Evolutionary conservation across 1,140 invertebrate genomes (phyloP).

Genomic region (Drosophila tsacasi): DNA sequence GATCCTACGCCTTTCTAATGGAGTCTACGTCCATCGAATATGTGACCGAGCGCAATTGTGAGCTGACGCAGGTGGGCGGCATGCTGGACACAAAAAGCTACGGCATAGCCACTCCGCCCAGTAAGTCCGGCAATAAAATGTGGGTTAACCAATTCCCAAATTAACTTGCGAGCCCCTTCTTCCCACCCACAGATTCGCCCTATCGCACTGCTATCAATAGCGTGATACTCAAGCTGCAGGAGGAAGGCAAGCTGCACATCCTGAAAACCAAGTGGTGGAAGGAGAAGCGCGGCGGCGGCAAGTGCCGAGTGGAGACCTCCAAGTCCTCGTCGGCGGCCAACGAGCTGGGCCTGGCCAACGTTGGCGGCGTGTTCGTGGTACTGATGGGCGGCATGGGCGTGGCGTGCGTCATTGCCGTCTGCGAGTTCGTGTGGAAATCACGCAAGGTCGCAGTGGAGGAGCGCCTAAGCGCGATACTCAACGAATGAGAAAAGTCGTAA

Average conservation of each 20-base stretch:
- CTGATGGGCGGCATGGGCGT: constrained; percentile 96
- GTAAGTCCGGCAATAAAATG: constrained; percentile 87
- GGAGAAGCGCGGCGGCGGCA: constrained; percentile 93
- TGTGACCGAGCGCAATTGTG: constrained; percentile 95
- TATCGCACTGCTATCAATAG: constrained; percentile 94
- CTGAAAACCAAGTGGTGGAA: constrained; percentile 99
- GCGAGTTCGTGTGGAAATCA: constrained; percentile 97
- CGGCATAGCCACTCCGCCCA: constrained; percentile 96
- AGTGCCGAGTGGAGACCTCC: constrained; percentile 93
- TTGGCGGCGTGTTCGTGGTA: constrained; percentile 98
- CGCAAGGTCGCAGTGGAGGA: constrained; percentile 96
- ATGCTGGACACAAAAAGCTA: constrained; percentile 97
- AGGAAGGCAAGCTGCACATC: constrained; percentile 95
- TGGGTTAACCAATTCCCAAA: not conserved
- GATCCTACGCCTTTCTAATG: constrained; percentile 95
- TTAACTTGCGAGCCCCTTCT: not conserved
- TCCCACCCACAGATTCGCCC: constrained; percentile 90
- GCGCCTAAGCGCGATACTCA: constrained; percentile 88
- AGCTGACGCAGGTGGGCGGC: constrained; percentile 95
- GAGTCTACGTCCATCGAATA: constrained; percentile 97
- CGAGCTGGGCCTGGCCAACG: constrained; percentile 95
- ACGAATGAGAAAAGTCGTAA: constrained; percentile 84
- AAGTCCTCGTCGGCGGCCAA: constrained; percentile 94
- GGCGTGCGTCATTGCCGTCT: constrained; percentile 94
- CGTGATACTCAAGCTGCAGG: constrained; percentile 96